Evolutionary conservation across 2,888 invertebrate species (phyloP).

Genomic region (Drosophila tanythrix): DNA sequence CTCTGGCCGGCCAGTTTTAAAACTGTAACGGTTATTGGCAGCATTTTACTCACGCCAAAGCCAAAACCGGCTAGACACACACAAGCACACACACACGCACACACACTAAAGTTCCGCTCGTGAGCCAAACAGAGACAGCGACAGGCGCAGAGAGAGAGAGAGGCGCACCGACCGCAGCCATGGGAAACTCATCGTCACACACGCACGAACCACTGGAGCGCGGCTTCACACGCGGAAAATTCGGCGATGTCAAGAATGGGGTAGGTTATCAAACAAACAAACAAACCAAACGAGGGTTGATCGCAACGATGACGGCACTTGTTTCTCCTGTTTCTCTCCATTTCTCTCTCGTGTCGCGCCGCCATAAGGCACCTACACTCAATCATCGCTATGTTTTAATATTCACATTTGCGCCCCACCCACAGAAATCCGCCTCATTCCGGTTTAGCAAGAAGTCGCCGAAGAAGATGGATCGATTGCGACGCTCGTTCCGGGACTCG

Average conservation of each 20-base stretch:
- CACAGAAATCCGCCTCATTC: constrained; percentile 87
- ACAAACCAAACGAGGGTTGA: constrained; percentile 51
- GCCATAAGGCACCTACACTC: constrained; percentile 17
- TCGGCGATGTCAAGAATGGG: constrained; percentile 85
- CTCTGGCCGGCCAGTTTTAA: constrained; percentile 27
- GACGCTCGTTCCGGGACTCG: constrained; percentile 96
- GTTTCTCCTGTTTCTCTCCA: constrained; percentile 62
- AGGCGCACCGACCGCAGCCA: constrained; percentile 77
- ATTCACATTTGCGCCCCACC: background rate
- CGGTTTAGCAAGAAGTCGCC: constrained; percentile 88
- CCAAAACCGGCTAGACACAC: constrained; percentile 37
- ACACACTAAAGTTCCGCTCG: background rate
- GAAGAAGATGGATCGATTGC: constrained; percentile 94
- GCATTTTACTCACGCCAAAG: constrained; percentile 70
- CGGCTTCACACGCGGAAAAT: constrained; percentile 86
- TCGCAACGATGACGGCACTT: constrained; percentile 70
- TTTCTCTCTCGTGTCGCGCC: background rate
- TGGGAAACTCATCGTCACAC: constrained; percentile 94
- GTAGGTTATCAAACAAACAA: constrained; percentile 79
- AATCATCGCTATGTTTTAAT: constrained; percentile 2
- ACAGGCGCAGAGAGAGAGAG: constrained; percentile 5
- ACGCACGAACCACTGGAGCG: constrained; percentile 92
- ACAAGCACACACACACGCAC: background rate
- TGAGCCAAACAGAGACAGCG: background rate
- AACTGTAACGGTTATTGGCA: constrained; percentile 71